Conservation (phyloP, 2,888 invertebrate genomes). For the Neoascia interrupta region DNA sequence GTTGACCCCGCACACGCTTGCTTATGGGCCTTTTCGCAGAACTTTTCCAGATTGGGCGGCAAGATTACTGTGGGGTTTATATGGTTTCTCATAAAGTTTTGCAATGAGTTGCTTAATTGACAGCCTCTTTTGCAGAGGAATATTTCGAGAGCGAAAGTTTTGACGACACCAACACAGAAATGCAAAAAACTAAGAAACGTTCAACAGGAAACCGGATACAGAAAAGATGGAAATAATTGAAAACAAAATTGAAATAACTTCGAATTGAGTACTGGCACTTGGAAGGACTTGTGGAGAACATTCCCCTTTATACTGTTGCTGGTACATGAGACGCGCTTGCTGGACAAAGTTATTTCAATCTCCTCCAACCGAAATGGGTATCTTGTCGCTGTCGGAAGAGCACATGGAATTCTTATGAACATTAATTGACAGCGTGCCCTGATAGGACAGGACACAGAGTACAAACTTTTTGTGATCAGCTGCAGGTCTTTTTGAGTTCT, state of each 20-base stretch:
- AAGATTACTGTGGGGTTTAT: constrained; percentile 47
- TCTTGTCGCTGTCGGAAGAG: neutral
- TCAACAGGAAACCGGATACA: constrained; percentile 30
- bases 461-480: constrained; percentile 18
- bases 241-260: constrained; percentile 63
- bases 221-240: constrained; percentile 63
- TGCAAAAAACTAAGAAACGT: constrained; percentile 17
- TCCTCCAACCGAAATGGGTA: constrained; percentile 25
- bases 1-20: constrained; percentile 54
- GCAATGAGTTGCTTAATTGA: constrained; percentile 69
- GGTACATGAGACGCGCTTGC: constrained; percentile 26
- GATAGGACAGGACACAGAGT: neutral
- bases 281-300: neutral
- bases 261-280: constrained; percentile 2
- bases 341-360: constrained; percentile 63
- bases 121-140: constrained; percentile 60
- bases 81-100: constrained; percentile 65
- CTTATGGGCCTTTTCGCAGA: constrained; percentile 49
- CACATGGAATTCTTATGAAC: constrained; percentile 52
- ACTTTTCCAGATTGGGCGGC: constrained; percentile 20
- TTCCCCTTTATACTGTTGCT: neutral
- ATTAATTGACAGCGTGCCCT: constrained; percentile 53
- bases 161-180: constrained; percentile 1
- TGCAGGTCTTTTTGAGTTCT: no score
- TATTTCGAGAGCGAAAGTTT: constrained; percentile 58